Percentiles rank a stretch among this genome's conserved stretches.
Conservation (phyloP, 2,797 vertebrate species). For the Rousettus madagascariensis region DNA sequence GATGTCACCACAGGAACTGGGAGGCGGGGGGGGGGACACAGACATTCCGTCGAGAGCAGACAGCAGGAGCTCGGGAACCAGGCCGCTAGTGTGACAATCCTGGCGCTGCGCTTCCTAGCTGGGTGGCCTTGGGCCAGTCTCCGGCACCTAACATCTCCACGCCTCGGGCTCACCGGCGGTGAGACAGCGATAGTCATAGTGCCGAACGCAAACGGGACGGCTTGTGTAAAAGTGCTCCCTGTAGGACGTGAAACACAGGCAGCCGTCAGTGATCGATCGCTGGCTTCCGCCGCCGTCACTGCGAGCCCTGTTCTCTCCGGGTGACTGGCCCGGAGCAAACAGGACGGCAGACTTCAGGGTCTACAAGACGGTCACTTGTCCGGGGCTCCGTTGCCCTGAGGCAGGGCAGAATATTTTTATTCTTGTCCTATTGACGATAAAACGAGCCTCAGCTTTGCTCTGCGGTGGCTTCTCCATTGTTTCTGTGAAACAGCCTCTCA, state of each 20-base stretch:
- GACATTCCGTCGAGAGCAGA: no score
- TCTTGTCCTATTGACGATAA: not conserved
- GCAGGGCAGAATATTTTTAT: not conserved
- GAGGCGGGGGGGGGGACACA: not conserved
- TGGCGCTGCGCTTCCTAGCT: not conserved
- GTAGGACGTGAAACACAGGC: not conserved
- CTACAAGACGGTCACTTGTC: not conserved
- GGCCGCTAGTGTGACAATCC: not conserved
- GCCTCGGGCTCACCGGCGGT: not conserved
- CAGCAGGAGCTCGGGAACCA: not conserved
- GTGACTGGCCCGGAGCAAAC: not conserved
- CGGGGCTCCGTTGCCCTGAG: not conserved
- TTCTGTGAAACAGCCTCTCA: not conserved
- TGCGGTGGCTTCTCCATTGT: not conserved
- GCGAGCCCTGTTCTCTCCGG: not conserved
- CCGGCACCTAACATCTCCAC: rapidly evolving
- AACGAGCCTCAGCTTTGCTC: not conserved
- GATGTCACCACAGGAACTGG: not conserved
- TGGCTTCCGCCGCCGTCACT: rapidly evolving
- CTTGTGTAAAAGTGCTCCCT: not conserved
- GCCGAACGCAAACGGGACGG: not conserved
- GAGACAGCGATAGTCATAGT: not conserved
- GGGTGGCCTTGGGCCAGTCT: not conserved
- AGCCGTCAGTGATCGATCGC: rapidly evolving
- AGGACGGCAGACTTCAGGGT: not conserved